Conservation (phyloP, 1,140 invertebrate genomes). For the Pantala flavescens region DNA sequence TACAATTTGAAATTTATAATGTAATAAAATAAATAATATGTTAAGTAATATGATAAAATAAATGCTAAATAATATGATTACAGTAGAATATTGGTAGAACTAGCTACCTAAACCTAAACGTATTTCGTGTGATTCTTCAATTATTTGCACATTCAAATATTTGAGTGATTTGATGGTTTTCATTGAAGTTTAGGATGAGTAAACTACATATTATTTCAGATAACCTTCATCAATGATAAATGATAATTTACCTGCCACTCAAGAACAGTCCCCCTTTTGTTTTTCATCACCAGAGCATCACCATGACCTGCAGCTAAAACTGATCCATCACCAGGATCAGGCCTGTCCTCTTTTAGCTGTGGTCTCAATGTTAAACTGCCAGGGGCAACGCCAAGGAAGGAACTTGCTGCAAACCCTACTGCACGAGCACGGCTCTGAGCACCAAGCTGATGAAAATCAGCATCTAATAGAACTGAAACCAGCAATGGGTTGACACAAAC, state of each 20-base stretch:
- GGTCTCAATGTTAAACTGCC: background rate
- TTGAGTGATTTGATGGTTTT: no score
- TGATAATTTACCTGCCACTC: background rate
- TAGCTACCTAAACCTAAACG: no score
- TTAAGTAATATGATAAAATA: no score
- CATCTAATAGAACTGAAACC: background rate
- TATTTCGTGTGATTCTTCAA: no score
- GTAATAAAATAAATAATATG: no score
- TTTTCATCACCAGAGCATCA: background rate
- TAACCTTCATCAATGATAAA: no score
- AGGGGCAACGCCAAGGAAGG: background rate
- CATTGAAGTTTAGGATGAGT: no score
- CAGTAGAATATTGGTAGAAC: no score
- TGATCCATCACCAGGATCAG: background rate
- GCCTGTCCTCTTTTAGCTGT: background rate
- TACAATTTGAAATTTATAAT: no score
- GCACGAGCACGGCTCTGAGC: background rate
- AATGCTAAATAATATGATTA: no score
- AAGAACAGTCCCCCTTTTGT: background rate
- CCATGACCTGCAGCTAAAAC: background rate
- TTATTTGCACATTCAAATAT: no score
- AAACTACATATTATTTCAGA: no score
- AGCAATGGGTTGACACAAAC: slow-evolving; percentile 5
- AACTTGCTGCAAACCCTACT: background rate
- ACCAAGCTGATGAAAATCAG: background rate